Percentiles rank a stretch among this genome's conserved stretches.
phyloP scores from a whole-genome alignment of 2,113 vertebrate species.

The Dicerorhinus sumatrensis region DNA sequence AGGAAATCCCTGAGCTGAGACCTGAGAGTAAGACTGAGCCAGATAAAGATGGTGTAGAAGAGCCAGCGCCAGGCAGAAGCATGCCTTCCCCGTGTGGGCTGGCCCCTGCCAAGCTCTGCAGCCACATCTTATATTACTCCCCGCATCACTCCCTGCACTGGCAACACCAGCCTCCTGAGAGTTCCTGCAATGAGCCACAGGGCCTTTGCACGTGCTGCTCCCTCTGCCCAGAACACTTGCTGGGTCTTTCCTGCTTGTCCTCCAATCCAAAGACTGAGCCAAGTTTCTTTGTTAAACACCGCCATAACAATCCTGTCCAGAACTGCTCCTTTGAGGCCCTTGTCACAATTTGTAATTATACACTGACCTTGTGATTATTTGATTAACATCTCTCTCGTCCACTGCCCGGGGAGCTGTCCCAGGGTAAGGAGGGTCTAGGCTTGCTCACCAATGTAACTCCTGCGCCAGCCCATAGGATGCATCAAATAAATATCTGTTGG shows the following conservation, averaged over 20 bases:
- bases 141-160: neutral
- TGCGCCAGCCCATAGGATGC: no score
- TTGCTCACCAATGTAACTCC: neutral
- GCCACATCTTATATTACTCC: accelerated
- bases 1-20: neutral
- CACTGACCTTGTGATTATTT: neutral
- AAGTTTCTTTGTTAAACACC: neutral
- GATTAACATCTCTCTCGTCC: neutral
- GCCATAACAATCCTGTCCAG: neutral
- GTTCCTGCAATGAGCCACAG: neutral
- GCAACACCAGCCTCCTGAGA: neutral
- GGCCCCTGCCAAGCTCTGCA: neutral
- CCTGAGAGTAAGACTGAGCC: neutral
- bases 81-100: neutral
- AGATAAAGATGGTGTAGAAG: neutral
- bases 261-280: neutral
- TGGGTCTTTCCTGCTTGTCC: neutral
- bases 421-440: neutral
- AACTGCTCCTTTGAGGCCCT: neutral
- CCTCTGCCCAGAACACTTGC: neutral
- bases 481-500: neutral
- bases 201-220: neutral
- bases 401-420: neutral
- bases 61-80: neutral
- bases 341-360: neutral